Conservation (phyloP, 1,140 invertebrate genomes). For the Philaenus spumarius region DNA sequence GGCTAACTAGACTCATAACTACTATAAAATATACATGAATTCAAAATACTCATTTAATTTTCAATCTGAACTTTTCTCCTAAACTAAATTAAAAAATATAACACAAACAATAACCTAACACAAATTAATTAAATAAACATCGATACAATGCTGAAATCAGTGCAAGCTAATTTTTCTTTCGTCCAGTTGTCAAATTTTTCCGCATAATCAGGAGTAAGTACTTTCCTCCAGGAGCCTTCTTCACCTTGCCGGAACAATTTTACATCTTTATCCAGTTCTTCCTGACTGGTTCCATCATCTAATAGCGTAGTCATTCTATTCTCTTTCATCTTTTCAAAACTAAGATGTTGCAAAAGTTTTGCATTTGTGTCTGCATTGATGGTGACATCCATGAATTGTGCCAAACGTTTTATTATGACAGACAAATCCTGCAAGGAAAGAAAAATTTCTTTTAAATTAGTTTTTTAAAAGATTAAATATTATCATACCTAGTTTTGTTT, state of each 20-base stretch:
- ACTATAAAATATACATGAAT: too few species aligned
- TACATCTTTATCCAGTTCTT: conserved; percentile 38
- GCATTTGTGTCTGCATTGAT: conserved; percentile 56
- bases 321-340: conserved; percentile 56
- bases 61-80: too few species aligned
- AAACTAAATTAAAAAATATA: too few species aligned
- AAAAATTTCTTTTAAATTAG: too few species aligned
- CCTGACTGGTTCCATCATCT: conserved; percentile 24
- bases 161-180: conserved; percentile 39
- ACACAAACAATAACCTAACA: too few species aligned
- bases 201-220: conserved; percentile 46
- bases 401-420: conserved; percentile 55
- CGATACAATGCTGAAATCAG: conserved; percentile 20
- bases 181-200: conserved; percentile 50
- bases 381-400: conserved; percentile 61
- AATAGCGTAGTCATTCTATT: conserved; percentile 16
- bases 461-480: too few species aligned
- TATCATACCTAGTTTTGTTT: too few species aligned
- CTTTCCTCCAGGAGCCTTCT: conserved; percentile 18
- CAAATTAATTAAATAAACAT: conserved; percentile 4
- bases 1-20: too few species aligned
- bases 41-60: too few species aligned
- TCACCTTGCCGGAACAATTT: conserved; percentile 53
- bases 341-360: conserved; percentile 61
- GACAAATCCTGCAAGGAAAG: conserved; percentile 44